Evolutionary conservation across 2,888 invertebrate genomes (phyloP).

Genomic region (Zootermopsis nevadensis): DNA sequence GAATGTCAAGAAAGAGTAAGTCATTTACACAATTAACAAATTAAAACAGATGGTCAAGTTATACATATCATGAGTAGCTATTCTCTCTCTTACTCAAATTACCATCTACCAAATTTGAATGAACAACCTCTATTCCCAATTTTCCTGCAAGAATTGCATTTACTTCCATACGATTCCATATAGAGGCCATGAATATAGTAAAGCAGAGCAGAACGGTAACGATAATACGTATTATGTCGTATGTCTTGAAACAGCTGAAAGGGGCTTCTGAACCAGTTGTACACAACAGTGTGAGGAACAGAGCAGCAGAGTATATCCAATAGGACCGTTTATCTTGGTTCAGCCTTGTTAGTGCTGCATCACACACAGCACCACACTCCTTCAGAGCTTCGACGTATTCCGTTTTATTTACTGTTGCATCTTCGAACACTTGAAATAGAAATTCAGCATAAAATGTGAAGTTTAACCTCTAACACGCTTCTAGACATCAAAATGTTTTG

Average conservation of each 20-base stretch:
- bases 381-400: constrained; percentile 52
- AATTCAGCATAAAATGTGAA: not conserved
- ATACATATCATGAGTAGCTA: no score
- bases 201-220: constrained; percentile 75
- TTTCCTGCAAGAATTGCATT: constrained; percentile 83
- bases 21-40: no score
- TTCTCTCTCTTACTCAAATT: not conserved
- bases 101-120: not conserved
- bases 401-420: not conserved
- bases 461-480: no score
- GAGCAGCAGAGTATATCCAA: constrained; percentile 65
- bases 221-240: constrained; percentile 49
- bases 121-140: constrained; percentile 72
- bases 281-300: constrained; percentile 68
- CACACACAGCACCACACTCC: constrained; percentile 71
- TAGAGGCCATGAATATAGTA: constrained; percentile 78
- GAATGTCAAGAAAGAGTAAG: no score
- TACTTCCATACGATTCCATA: constrained; percentile 85
- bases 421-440: not conserved
- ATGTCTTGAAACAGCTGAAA: constrained; percentile 48
- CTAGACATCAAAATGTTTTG: no score
- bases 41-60: no score
- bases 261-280: constrained; percentile 67
- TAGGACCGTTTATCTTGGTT: constrained; percentile 67
- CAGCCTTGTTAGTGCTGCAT: constrained; percentile 68